These are phyloP conservation scores for Hirtodrosophila histrioides DNA, from an alignment of 2,888 invertebrate species.

Conservation along the genomic window DNA sequence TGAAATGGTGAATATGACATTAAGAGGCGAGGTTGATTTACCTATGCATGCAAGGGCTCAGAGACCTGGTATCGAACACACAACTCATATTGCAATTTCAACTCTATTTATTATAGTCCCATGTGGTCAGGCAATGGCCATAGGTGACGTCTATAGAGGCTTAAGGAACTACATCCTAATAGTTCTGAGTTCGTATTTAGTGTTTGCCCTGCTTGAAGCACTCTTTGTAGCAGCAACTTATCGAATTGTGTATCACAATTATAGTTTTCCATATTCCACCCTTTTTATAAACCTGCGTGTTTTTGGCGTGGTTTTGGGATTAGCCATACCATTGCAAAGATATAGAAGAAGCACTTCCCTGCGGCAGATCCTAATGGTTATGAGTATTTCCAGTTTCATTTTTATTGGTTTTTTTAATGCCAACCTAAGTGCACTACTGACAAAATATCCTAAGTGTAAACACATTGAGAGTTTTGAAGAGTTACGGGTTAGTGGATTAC, in stretches of 20 bases:
- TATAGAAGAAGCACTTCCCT: conserved; percentile 5
- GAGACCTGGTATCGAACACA: too few relatives aligned
- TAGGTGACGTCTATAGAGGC: conserved; percentile 10
- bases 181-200: conserved; percentile 21
- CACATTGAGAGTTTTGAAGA: conserved; percentile 26
- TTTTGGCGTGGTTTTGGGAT: conserved; percentile 28
- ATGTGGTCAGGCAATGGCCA: conserved; percentile 14
- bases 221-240: conserved; percentile 2
- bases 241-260: background rate
- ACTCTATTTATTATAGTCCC: conserved; percentile 35
- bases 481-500: conserved; percentile 10
- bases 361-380: conserved; percentile 24
- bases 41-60: conserved; percentile 1
- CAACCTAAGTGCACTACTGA: conserved; percentile 39
- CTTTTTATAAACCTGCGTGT: conserved; percentile 21
- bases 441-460: conserved; percentile 8
- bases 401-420: conserved; percentile 31
- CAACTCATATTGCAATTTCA: background rate
- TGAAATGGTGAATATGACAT: background rate
- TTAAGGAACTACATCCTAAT: conserved; percentile 3
- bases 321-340: conserved; percentile 17
- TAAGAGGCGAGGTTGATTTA: conserved; percentile 16
- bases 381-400: conserved; percentile 37
- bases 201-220: conserved; percentile 18
- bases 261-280: background rate